These are phyloP conservation scores for Ficedula albicollis DNA, from an alignment of 2,797 vertebrate genomes.

Conservation along the genomic window DNA sequence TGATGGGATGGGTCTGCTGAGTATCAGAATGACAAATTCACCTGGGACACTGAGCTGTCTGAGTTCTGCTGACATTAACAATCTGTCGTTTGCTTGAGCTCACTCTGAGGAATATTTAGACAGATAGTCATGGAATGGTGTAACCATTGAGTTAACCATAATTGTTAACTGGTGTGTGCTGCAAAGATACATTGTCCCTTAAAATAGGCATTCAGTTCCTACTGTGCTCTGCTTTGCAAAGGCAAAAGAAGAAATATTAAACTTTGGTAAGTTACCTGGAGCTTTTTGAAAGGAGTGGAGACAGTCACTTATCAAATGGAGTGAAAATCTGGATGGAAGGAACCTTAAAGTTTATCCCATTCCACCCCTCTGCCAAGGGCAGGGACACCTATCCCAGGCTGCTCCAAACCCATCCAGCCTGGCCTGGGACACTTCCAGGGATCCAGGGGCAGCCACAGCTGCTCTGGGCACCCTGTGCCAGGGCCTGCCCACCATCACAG, in stretches of 20 bases:
- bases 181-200: slow-evolving; percentile 33
- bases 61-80: slow-evolving; percentile 44
- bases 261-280: not conserved
- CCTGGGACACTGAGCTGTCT: slow-evolving; percentile 42
- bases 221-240: not conserved
- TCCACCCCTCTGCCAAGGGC: not conserved
- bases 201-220: not conserved
- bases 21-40: slow-evolving; percentile 66
- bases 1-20: slow-evolving; percentile 46
- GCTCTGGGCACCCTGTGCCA: not conserved
- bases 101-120: not conserved
- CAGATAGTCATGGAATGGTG: slow-evolving; percentile 43
- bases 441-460: not conserved
- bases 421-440: not conserved
- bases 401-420: accelerated
- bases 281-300: not conserved
- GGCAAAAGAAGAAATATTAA: not conserved
- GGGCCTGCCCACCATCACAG: not conserved
- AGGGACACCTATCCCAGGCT: accelerated
- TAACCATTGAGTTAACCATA: slow-evolving; percentile 64
- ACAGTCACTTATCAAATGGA: not conserved
- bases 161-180: slow-evolving; percentile 52
- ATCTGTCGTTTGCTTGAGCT: slow-evolving; percentile 16
- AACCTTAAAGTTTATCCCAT: not conserved
- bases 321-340: not conserved